Base-by-base conservation (phyloP, 2,797 vertebrate genomes). In the Coendou prehensilis region DNA sequence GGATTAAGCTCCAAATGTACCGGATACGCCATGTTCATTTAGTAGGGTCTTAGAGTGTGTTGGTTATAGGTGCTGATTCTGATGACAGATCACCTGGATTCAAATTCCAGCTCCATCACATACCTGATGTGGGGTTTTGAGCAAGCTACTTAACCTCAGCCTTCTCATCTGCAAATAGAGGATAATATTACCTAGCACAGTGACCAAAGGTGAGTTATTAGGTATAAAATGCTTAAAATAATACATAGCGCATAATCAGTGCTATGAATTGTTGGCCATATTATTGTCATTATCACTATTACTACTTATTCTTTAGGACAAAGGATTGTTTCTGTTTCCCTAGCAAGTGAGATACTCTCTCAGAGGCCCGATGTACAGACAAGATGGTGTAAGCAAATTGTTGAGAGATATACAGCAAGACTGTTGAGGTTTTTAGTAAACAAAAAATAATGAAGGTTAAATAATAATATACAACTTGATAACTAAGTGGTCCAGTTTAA, bases 191-290 rank as follows among this genome's bases (percentile, higher is more conserved):
- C 10, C 30, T 13, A 41, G 13, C 41, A 67, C 57, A 81, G 3
- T 64, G 37, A 37, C 28, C n/a, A 17, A 91, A 71, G 17, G 11
- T 56, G 78, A 79, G 13, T 76, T 50, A 41, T 57, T 87, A 82
- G 90, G 20, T 75, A 28, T n/a, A 91, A 80, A 76, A 30, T 64
- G 23, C 20, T 91, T 82, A 37, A 57, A 80, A 50, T 75, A 84
- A 54, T 7, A 61, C 7, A 17, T 52, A 86, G 10, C 13, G 9
- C 57, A 33, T 8, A 47, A 33, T 28, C 76, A 37, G 9, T 45
- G 57, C 37, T 91, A 9, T 20, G 6, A 20, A 57, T n/a, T 81
- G 37, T n/a, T 56, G 47, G 54, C n/a, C 10, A n/a, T 33, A n/a
- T 59, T 13, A 23, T 79, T 91, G 30, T 50, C 54, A 6, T 91